A percentile compares a stretch with the other conserved stretches of the same genome.
Conservation (phyloP, 2,113 vertebrate genomes). For the Cottus gobio region DNA sequence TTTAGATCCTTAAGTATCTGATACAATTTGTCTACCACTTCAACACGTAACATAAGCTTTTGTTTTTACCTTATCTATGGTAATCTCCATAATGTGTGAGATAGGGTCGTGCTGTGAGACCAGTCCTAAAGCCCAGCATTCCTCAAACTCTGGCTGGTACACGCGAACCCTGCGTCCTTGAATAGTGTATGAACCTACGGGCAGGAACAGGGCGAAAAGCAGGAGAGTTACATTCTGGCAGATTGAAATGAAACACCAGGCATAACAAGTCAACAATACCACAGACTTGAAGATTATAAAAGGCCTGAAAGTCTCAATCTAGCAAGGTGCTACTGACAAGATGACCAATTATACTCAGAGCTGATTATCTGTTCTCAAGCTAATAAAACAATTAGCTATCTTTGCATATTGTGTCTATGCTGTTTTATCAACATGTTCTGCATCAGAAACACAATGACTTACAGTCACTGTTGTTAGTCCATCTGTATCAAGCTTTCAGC, state of each 20-base stretch:
- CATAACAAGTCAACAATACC: neutral
- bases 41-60: neutral
- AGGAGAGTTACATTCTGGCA: neutral
- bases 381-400: neutral
- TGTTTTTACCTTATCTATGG: conserved; percentile 89
- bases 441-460: neutral
- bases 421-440: neutral
- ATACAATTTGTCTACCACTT: neutral
- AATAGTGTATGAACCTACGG: conserved; percentile 91
- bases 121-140: conserved; percentile 90
- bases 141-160: conserved; percentile 95
- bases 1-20: neutral
- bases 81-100: conserved; percentile 95
- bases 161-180: conserved; percentile 94
- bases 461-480: neutral
- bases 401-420: neutral
- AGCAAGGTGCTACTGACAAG: neutral
- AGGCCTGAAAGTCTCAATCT: neutral
- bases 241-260: neutral
- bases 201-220: neutral
- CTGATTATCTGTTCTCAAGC: neutral
- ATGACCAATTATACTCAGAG: neutral
- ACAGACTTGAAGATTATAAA: neutral
- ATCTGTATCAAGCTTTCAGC: no score
- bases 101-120: conserved; percentile 93